Conservation (phyloP, 2,797 vertebrate species). For the Luscinia megarhynchos region DNA sequence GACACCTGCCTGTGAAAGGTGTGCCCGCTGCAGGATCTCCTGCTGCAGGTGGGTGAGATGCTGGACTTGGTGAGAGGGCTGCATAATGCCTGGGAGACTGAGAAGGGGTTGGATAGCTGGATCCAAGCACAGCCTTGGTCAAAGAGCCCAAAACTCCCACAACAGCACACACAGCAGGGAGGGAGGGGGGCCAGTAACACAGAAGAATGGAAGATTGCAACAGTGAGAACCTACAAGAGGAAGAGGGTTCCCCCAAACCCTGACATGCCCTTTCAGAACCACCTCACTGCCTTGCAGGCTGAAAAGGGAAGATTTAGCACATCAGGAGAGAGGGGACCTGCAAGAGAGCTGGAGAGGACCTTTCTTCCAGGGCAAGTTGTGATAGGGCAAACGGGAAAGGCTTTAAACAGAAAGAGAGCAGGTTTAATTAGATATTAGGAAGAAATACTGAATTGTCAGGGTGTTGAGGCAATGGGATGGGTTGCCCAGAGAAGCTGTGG, state of each 20-base stretch:
- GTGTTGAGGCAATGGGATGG: neutral
- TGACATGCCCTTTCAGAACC: neutral
- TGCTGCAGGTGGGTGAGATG: neutral
- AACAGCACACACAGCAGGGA: neutral
- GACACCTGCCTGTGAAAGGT: neutral
- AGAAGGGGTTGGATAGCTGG: too few relatives aligned
- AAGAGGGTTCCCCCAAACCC: neutral
- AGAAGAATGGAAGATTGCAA: neutral
- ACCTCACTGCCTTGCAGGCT: neutral
- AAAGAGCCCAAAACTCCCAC: neutral
- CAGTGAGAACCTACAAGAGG: neutral
- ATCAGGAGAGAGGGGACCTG: neutral
- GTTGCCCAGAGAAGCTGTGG: neutral
- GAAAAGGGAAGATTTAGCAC: neutral
- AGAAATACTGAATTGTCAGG: neutral
- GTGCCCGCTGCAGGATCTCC: neutral
- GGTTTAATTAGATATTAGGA: neutral
- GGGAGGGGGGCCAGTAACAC: neutral
- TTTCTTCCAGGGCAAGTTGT: neutral
- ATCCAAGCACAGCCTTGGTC: neutral
- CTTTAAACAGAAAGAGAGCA: neutral
- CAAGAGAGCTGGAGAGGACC: neutral
- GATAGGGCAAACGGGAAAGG: neutral
- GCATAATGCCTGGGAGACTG: neutral
- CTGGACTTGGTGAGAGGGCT: neutral